These are phyloP conservation scores for Holothuria glaberrima DNA, from an alignment of 35 echinoderm and acorn worm species.

Conservation along the genomic window DNA sequence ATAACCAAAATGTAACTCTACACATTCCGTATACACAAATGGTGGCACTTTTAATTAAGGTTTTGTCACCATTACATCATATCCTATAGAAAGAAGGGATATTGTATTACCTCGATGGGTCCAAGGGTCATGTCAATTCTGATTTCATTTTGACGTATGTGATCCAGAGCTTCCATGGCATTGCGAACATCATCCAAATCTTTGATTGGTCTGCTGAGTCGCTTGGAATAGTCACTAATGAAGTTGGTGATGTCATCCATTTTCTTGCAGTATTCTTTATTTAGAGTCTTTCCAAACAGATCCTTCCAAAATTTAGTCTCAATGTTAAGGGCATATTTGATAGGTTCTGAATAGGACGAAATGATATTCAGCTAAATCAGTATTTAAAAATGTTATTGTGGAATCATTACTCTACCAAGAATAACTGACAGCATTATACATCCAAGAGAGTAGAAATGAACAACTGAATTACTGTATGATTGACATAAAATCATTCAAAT, in stretches of 20 bases:
- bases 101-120: slow-evolving; percentile 80
- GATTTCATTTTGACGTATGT: slow-evolving; percentile 88
- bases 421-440: too few species aligned
- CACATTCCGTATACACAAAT: neutral
- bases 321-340: slow-evolving; percentile 84
- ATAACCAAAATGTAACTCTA: neutral
- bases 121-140: slow-evolving; percentile 98
- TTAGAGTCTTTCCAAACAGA: slow-evolving; percentile 85
- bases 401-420: too few species aligned
- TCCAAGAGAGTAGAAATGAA: too few species aligned
- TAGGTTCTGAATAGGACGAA: slow-evolving; percentile 73
- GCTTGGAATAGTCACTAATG: slow-evolving; percentile 84
- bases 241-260: slow-evolving; percentile 97
- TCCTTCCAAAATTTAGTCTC: slow-evolving; percentile 93
- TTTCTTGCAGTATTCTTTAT: slow-evolving; percentile 92
- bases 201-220: slow-evolving; percentile 79
- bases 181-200: slow-evolving; percentile 95
- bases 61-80: too few species aligned
- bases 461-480: too few species aligned
- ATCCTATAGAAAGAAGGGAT: neutral
- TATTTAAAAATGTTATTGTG: too few species aligned
- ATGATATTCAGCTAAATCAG: neutral
- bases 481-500: too few species aligned
- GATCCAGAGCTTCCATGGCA: slow-evolving; percentile 86
- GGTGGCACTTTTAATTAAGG: too few species aligned